Evolutionary conservation across 2,113 vertebrate species (phyloP).

Genomic region (Sphyrna mokarran): DNA sequence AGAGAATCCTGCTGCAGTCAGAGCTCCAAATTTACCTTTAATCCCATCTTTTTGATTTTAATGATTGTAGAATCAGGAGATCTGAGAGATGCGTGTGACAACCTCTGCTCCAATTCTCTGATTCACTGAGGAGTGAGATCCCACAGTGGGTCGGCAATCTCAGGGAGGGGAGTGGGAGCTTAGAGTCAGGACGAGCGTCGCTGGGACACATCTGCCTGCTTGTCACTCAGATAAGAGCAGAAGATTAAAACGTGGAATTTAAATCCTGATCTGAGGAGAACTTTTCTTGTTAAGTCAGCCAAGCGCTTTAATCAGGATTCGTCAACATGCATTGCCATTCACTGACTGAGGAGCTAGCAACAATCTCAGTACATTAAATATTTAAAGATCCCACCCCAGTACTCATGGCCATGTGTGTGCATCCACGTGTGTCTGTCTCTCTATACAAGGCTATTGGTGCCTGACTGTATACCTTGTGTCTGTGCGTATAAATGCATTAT

Average conservation of each 20-base stretch:
- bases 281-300: neutral
- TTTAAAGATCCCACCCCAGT: neutral
- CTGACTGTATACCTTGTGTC: neutral
- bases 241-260: neutral
- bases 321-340: neutral
- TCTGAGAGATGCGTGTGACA: neutral
- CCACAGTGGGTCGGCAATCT: neutral
- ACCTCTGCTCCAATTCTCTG: neutral
- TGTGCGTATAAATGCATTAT: neutral
- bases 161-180: neutral
- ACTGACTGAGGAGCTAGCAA: neutral
- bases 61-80: neutral
- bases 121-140: neutral
- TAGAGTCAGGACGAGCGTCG: neutral
- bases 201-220: neutral
- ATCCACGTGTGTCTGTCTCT: neutral
- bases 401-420: neutral
- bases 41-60: neutral
- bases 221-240: neutral
- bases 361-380: neutral
- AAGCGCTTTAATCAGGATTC: neutral
- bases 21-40: neutral
- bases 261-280: neutral
- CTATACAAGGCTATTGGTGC: neutral
- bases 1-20: neutral